These are phyloP conservation scores for Epistrophe grossulariae DNA, from an alignment of 2,888 invertebrate species.

Conservation along the genomic window DNA sequence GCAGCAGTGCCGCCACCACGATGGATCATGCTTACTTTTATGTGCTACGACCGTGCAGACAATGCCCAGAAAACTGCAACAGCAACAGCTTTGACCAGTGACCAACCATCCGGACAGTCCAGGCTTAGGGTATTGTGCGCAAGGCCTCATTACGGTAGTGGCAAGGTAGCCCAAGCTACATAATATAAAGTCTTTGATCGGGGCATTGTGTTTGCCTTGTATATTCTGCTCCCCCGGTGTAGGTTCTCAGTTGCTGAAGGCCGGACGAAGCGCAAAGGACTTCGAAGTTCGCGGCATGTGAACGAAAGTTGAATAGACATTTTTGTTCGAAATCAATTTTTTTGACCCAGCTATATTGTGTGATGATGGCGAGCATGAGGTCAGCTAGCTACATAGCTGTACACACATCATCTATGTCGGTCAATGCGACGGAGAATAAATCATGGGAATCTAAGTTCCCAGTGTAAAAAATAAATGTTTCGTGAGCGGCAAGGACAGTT, in stretches of 20 bases:
- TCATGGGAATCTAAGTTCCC: slow-evolving; percentile 47
- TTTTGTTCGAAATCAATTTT: slow-evolving; percentile 57
- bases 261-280: slow-evolving; percentile 41
- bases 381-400: slow-evolving; percentile 26
- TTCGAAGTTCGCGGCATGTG: slow-evolving; percentile 10
- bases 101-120: slow-evolving; percentile 38
- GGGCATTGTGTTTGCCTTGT: slow-evolving; percentile 42
- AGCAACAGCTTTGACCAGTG: slow-evolving; percentile 22
- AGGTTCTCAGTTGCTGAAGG: slow-evolving; percentile 30
- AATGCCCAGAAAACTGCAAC: slow-evolving; percentile 32
- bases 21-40: slow-evolving; percentile 23
- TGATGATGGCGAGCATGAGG: slow-evolving; percentile 55
- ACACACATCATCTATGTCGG: background rate
- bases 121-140: slow-evolving; percentile 56
- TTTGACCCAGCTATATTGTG: slow-evolving; percentile 59
- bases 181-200: slow-evolving; percentile 7
- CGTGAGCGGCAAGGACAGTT: slow-evolving; percentile 53
- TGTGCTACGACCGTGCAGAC: slow-evolving; percentile 36
- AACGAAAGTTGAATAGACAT: slow-evolving; percentile 52
- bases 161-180: slow-evolving; percentile 26
- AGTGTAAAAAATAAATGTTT: background rate
- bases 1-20: background rate
- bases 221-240: background rate
- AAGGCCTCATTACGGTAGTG: slow-evolving; percentile 62
- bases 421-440: slow-evolving; percentile 55